Conservation (phyloP, 2,113 vertebrate species). For the Mellivora capensis region DNA sequence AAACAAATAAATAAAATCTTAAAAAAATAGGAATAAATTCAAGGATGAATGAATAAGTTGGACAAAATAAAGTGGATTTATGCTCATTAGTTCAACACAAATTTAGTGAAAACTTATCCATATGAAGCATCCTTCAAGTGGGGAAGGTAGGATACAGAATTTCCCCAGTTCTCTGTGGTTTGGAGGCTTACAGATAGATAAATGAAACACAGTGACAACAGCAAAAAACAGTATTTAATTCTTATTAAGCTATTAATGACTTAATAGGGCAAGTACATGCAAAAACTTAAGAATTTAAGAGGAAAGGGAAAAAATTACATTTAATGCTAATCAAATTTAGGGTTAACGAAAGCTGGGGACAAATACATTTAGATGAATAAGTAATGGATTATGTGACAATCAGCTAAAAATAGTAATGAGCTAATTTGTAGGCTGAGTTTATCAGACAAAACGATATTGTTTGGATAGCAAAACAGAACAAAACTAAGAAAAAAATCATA, state of each 20-base stretch:
- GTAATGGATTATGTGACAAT: not conserved
- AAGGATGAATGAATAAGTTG: not conserved
- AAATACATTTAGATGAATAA: too few species aligned
- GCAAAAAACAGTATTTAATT: not conserved
- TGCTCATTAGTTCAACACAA: not conserved
- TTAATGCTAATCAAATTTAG: not conserved
- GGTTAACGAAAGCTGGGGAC: not conserved
- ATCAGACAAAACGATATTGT: not conserved
- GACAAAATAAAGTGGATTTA: not conserved
- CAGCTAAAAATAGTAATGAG: not conserved
- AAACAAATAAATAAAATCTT: not conserved
- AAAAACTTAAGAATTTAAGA: not conserved
- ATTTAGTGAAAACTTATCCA: not conserved
- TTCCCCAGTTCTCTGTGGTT: not conserved
- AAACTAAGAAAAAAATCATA: not conserved
- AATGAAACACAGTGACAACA: not conserved
- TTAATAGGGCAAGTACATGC: not conserved
- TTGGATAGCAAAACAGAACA: not conserved
- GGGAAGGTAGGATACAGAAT: not conserved
- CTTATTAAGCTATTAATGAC: not conserved
- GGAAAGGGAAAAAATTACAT: not conserved
- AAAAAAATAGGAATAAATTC: not conserved
- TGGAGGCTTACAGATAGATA: not conserved
- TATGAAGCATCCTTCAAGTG: not conserved
- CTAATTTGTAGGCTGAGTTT: not conserved